Evolutionary conservation across 2,113 vertebrate species (phyloP).

Genomic region (Thinocorus orbignyianus): DNA sequence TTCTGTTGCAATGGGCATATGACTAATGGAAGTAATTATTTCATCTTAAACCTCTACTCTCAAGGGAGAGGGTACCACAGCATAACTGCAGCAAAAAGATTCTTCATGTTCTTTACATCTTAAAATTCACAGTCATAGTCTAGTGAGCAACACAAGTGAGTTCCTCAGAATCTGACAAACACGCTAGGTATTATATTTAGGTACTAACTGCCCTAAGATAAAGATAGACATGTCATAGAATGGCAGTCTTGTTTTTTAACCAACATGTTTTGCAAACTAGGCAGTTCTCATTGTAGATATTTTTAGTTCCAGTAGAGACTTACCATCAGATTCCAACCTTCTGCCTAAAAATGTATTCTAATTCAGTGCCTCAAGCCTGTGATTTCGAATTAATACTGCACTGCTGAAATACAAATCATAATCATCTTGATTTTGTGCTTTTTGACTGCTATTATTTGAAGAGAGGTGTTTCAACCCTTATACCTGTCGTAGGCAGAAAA

Average conservation of each 20-base stretch:
- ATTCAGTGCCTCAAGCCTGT: not conserved
- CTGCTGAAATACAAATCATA: not conserved
- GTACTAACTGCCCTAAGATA: not conserved
- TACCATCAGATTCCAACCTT: not conserved
- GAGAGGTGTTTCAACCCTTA: not conserved
- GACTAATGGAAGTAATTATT: not conserved
- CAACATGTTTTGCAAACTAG: not conserved
- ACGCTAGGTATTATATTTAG: not conserved
- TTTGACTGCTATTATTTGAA: not conserved
- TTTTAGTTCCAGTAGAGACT: not conserved
- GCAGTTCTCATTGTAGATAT: not conserved
- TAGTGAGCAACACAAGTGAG: not conserved
- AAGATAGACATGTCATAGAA: not conserved
- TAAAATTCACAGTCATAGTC: not conserved
- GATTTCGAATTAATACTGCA: not conserved
- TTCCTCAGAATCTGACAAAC: not conserved
- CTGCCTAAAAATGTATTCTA: not conserved
- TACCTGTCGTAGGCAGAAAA: not conserved
- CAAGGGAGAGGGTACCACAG: not conserved
- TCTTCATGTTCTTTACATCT: not conserved
- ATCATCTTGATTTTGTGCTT: not conserved
- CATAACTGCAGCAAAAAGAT: not conserved
- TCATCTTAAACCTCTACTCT: not conserved
- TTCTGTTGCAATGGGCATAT: not conserved
- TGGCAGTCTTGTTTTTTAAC: not conserved